phyloP scores from a whole-genome alignment of 2,113 vertebrate genomes.

The Brachyistius frenatus region DNA sequence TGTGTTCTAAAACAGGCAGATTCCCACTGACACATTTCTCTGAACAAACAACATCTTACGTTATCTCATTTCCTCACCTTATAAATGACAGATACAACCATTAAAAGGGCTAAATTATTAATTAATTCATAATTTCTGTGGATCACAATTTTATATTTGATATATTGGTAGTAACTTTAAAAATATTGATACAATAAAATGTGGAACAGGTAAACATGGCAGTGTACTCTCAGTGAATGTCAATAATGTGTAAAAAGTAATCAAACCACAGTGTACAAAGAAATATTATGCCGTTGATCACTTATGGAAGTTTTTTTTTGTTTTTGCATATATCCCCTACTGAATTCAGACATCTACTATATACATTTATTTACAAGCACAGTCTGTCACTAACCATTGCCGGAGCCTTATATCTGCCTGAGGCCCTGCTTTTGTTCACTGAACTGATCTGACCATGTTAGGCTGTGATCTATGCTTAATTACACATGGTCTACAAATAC shows the following conservation, averaged over 20 bases:
- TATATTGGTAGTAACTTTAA: constrained; percentile 24
- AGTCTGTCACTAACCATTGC: constrained; percentile 31
- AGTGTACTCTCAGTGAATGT: constrained; percentile 39
- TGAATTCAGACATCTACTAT: constrained; percentile 54
- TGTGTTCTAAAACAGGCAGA: no score
- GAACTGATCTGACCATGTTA: constrained; percentile 12
- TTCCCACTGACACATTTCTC: no score
- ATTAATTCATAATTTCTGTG: constrained; percentile 38
- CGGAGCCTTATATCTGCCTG: not conserved
- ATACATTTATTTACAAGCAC: constrained; percentile 69
- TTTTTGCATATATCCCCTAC: constrained; percentile 24
- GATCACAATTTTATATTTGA: constrained; percentile 56
- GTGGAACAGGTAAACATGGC: constrained; percentile 48
- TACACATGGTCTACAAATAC: not conserved
- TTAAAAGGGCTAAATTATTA: not conserved
- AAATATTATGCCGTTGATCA: constrained; percentile 34
- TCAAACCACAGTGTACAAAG: constrained; percentile 4
- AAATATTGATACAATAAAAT: constrained; percentile 37
- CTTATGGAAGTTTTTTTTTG: constrained; percentile 12
- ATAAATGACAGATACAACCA: not conserved
- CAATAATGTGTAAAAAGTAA: constrained; percentile 27
- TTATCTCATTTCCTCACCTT: no score
- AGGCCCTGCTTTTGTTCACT: constrained; percentile 22
- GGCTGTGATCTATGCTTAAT: not conserved
- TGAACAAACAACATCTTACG: no score